Percentiles rank a stretch among this genome's conserved stretches.
phyloP scores from a whole-genome alignment of 1,140 invertebrate species.

The Thaumetopoea pityocampa region DNA sequence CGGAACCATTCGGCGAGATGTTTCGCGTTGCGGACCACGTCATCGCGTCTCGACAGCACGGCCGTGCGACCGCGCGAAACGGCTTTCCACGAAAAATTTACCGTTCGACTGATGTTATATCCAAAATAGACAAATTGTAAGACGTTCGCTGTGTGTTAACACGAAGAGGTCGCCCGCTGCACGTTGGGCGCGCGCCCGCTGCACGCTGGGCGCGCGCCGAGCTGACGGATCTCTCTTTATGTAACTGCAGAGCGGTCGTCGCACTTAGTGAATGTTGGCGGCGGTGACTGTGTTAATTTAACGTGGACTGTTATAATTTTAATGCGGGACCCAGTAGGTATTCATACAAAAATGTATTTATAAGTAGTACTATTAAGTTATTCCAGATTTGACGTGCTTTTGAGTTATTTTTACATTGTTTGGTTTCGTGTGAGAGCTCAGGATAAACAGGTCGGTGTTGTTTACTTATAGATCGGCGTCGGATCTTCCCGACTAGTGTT shows the following conservation, averaged over 20 bases:
- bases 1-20: not conserved
- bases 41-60: too few species aligned
- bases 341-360: slow-evolving; percentile 51
- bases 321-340: slow-evolving; percentile 68
- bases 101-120: slow-evolving; percentile 46
- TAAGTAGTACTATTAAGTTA: slow-evolving; percentile 69
- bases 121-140: slow-evolving; percentile 30
- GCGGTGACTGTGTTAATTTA: slow-evolving; percentile 49
- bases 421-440: slow-evolving; percentile 19
- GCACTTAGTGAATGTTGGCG: slow-evolving; percentile 69
- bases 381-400: slow-evolving; percentile 60
- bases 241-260: slow-evolving; percentile 38
- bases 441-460: slow-evolving; percentile 17
- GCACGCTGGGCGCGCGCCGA: slow-evolving; percentile 24
- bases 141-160: slow-evolving; percentile 32
- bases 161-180: slow-evolving; percentile 37
- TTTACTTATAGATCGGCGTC: slow-evolving; percentile 26
- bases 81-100: slow-evolving; percentile 44
- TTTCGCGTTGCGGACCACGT: not conserved
- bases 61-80: slow-evolving; percentile 20
- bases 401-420: slow-evolving; percentile 33
- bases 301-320: slow-evolving; percentile 51
- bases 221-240: slow-evolving; percentile 27
- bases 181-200: slow-evolving; percentile 35
- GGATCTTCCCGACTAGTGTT: slow-evolving; percentile 63